phyloP scores from a whole-genome alignment of 1,140 invertebrate genomes.

The Trachymyrmex septentrionalis region DNA sequence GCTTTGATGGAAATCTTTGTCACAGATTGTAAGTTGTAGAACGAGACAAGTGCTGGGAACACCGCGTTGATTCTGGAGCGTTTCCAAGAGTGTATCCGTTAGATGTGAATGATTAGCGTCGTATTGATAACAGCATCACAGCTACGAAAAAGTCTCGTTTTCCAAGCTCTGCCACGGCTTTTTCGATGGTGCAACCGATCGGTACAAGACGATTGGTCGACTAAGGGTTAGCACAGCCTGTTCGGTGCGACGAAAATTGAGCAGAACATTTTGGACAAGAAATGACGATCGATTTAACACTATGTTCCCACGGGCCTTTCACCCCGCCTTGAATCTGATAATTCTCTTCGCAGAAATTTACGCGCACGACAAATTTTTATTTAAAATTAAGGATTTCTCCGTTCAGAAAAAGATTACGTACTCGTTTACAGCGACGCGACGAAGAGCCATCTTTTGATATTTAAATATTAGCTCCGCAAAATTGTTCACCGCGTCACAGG shows the following conservation, averaged over 20 bases:
- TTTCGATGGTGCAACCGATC: conserved; percentile 69
- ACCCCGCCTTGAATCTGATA: neutral
- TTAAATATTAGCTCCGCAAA: conserved; percentile 53
- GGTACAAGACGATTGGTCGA: conserved; percentile 71
- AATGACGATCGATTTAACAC: conserved; percentile 62
- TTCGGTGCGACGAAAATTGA: conserved; percentile 77
- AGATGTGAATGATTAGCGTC: conserved; percentile 69
- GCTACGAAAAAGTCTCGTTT: conserved; percentile 74
- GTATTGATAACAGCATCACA: conserved; percentile 77
- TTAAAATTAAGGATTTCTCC: conserved; percentile 36
- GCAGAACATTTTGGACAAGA: conserved; percentile 75
- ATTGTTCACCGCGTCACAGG: conserved; percentile 53
- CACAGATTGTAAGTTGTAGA: conserved; percentile 68
- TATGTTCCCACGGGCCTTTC: conserved; percentile 27
- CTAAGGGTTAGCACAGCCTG: conserved; percentile 73
- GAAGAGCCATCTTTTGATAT: conserved; percentile 38
- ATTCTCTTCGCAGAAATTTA: conserved; percentile 37
- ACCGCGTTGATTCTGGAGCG: conserved; percentile 67
- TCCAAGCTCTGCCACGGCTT: conserved; percentile 71
- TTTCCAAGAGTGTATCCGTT: conserved; percentile 70
- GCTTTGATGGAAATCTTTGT: conserved; percentile 63
- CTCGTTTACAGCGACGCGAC: conserved; percentile 16
- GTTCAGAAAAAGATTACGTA: conserved; percentile 28
- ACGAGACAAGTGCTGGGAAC: conserved; percentile 61
- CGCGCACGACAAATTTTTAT: conserved; percentile 39